Evolutionary conservation across 2,113 vertebrate genomes (phyloP), one percentile per base, ranked within the genome.

Genomic region (Polyodon spathula): DNA sequence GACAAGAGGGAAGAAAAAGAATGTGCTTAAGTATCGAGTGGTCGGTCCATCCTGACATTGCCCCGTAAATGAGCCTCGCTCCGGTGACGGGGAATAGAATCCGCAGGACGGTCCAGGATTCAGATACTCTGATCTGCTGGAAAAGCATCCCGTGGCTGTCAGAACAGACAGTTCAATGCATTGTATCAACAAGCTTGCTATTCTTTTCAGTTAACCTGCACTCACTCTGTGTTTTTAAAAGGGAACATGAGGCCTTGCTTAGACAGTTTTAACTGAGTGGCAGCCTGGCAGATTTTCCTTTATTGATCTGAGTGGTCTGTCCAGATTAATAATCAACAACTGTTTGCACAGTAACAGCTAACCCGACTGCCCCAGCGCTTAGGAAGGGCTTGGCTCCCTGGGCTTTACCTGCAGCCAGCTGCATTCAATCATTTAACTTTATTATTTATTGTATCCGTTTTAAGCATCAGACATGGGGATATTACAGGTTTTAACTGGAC

Each of bases 51-150:
- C 70, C 70, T 48, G 60, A 53, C 71, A 68, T 59, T 78, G 71
- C 59, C 65, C 68, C 72, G 81, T 88, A 80, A 89, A 83, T 89
- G 81, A 84, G 66, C 65, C 64, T 62, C 68, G 70, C 75, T 80
- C 72, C 56, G 69, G 57, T 61, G 62, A 51, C 15, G 48, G 72
- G 76, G n/a, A 87, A 87, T 65, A 73, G 4, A 61, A 86, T 80
- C 73, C 59, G 68, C 78, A 68, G 62, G 65, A 0, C 48, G 69
- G 67, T 68, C 74, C 70, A 27, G 69, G 71, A 66, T 74, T 74
- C 64, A 58, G 58, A 37, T 63, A 64, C 59, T 64, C 68, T 61
- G 79, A 73, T 73, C 70, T 65, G 12, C 56, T 58, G 17, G 55
- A 27, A 68, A 37, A 53, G 11, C 41, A 64, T 61, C 51, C 58